Evolutionary conservation across 2,797 vertebrate species (phyloP).

Genomic region (Crax fasciolata): DNA sequence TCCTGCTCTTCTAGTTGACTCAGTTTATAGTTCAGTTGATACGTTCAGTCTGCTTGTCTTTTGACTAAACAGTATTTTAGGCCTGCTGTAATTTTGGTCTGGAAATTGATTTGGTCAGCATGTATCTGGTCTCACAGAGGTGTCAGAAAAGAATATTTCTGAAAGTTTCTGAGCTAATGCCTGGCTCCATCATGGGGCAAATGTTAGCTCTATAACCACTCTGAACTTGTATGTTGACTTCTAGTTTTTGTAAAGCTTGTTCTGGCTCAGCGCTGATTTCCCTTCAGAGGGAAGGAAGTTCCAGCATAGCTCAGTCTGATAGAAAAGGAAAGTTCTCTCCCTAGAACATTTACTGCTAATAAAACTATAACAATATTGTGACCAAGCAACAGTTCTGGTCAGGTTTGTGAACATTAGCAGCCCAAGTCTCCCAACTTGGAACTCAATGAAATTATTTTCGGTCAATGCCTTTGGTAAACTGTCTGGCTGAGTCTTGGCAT

Average conservation of each 20-base stretch:
- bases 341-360: not conserved
- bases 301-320: not conserved
- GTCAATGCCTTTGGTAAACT: not conserved
- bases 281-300: not conserved
- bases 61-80: not conserved
- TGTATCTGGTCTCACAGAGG: not conserved
- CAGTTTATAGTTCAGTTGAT: not conserved
- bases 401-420: not conserved
- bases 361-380: not conserved
- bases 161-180: not conserved
- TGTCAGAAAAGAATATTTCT: not conserved
- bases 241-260: not conserved
- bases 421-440: not conserved
- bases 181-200: accelerated
- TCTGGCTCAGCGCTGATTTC: not conserved
- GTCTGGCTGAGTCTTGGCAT: not conserved
- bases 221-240: not conserved
- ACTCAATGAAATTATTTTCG: not conserved
- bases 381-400: not conserved
- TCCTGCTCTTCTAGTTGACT: not conserved
- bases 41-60: not conserved
- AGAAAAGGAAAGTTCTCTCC: not conserved
- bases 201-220: not conserved
- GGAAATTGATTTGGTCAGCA: not conserved
- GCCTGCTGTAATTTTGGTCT: not conserved